phyloP scores from a whole-genome alignment of 1,140 invertebrate species.

The Antheraea mylitta region DNA sequence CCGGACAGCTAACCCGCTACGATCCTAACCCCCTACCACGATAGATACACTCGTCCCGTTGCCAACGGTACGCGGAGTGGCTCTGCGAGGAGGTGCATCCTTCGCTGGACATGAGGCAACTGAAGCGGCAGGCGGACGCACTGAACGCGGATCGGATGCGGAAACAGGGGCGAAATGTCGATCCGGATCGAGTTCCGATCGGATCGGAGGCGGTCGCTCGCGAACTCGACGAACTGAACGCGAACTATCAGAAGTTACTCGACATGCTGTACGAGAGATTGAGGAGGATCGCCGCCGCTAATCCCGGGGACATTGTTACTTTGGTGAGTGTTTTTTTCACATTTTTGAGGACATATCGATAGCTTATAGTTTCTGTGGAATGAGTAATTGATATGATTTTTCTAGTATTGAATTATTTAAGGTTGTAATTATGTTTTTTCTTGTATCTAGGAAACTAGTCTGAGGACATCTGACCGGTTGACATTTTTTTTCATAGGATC shows the following conservation, averaged over 20 bases:
- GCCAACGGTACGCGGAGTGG: slow-evolving; percentile 93
- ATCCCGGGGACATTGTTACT: slow-evolving; percentile 81
- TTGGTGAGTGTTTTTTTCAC: slow-evolving; percentile 80
- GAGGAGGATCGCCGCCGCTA: slow-evolving; percentile 79
- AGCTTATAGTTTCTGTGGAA: too few relatives aligned
- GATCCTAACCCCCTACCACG: slow-evolving; percentile 43
- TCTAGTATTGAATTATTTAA: too few relatives aligned
- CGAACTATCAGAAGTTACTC: slow-evolving; percentile 87
- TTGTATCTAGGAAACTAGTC: too few relatives aligned
- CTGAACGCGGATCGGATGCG: slow-evolving; percentile 50
- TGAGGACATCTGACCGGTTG: too few relatives aligned
- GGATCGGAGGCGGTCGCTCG: slow-evolving; percentile 91
- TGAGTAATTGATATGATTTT: too few relatives aligned
- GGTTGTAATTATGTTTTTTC: too few relatives aligned
- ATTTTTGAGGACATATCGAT: neutral
- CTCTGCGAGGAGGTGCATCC: slow-evolving; percentile 93
- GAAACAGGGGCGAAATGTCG: slow-evolving; percentile 35
- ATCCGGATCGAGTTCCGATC: slow-evolving; percentile 40
- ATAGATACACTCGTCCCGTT: slow-evolving; percentile 93
- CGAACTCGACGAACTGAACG: slow-evolving; percentile 92
- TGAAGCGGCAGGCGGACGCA: slow-evolving; percentile 66
- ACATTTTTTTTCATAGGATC: too few relatives aligned
- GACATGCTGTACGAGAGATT: slow-evolving; percentile 85
- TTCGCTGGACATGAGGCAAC: slow-evolving; percentile 83
- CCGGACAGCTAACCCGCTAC: slow-evolving; percentile 58